Percentiles rank a stretch among this genome's conserved stretches.
Conservation (phyloP, 2,888 invertebrate species). For the Apodemia hepburni region DNA sequence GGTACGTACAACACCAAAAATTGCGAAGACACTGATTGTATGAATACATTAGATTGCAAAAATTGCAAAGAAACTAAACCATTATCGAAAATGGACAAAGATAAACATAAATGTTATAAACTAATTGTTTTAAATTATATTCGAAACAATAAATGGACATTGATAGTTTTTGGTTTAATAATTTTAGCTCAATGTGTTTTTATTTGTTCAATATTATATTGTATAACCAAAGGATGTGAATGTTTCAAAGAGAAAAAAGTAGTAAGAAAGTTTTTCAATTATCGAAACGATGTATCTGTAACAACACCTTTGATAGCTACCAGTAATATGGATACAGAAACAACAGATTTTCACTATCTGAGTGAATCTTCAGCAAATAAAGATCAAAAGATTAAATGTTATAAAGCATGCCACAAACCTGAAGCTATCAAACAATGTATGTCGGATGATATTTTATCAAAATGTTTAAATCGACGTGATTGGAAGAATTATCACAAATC, state of each 20-base stretch:
- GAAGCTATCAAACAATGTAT: constrained; percentile 47
- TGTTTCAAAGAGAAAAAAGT: constrained; percentile 43
- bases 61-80: neutral
- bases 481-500: constrained; percentile 51
- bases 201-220: constrained; percentile 51
- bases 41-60: neutral
- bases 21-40: constrained; percentile 12
- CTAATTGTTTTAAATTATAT: constrained; percentile 29
- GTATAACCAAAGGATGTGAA: constrained; percentile 40
- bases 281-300: constrained; percentile 56
- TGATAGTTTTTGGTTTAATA: constrained; percentile 40
- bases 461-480: constrained; percentile 60
- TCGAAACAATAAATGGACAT: constrained; percentile 39
- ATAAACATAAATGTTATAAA: constrained; percentile 19
- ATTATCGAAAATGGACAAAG: constrained; percentile 1
- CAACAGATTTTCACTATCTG: constrained; percentile 49
- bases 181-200: constrained; percentile 50
- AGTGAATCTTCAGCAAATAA: constrained; percentile 53
- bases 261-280: constrained; percentile 52
- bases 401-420: constrained; percentile 59
- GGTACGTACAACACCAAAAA: neutral
- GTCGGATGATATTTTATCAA: constrained; percentile 66
- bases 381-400: constrained; percentile 58
- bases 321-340: constrained; percentile 59
- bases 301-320: constrained; percentile 62